phyloP scores from a whole-genome alignment of 2,888 invertebrate genomes.

The Caenorhabditis sp. region DNA sequence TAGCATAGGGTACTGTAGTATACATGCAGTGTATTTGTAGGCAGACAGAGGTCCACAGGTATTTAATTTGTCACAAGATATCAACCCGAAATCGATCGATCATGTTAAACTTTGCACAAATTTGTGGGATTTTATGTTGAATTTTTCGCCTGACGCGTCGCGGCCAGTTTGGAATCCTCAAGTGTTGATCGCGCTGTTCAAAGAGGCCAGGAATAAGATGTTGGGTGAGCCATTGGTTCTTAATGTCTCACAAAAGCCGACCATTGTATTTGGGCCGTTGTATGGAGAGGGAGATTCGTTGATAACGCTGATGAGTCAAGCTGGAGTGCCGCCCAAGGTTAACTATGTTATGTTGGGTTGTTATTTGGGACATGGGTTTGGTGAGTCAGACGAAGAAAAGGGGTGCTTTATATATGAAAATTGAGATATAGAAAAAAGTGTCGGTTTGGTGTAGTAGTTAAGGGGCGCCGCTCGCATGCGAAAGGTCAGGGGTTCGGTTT shows the following conservation, averaged over 20 bases:
- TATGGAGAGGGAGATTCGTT: constrained; percentile 57
- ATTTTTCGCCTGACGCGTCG: constrained; percentile 18
- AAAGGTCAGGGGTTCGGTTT: no score
- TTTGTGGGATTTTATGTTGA: constrained; percentile 18
- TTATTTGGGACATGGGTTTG: constrained; percentile 50
- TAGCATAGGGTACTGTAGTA: no score
- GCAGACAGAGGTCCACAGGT: no score
- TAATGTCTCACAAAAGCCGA: constrained; percentile 3
- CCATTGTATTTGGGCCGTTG: constrained; percentile 45
- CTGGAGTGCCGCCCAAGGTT: constrained; percentile 36
- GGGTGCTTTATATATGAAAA: no score
- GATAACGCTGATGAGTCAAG: constrained; percentile 40
- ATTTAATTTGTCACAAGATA: no score
- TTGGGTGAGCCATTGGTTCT: constrained; percentile 17
- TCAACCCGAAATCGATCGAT: no score
- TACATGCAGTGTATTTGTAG: no score
- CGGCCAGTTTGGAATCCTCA: constrained; percentile 10
- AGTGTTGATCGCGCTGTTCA: constrained; percentile 17
- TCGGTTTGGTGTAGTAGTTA: background rate
- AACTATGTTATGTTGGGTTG: constrained; percentile 53
- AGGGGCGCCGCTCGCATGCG: no score
- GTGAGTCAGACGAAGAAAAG: no score
- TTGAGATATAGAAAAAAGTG: no score
- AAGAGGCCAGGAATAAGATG: background rate
- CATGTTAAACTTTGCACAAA: constrained; percentile 16